Base-by-base conservation (phyloP, 2,888 invertebrate genomes). In the Apotomis turbidana region DNA sequence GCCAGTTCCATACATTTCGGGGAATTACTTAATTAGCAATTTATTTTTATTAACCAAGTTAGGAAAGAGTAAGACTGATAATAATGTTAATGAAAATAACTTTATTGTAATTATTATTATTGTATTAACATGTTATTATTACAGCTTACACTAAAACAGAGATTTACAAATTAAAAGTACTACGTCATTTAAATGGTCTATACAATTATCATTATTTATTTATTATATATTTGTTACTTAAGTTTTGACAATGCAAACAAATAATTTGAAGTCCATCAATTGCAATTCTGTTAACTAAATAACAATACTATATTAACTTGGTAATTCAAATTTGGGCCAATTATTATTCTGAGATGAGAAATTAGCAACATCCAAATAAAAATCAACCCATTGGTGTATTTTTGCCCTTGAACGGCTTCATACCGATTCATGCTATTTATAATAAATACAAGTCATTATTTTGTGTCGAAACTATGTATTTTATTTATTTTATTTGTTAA, bases 11-110 rank as follows among this genome's bases (percentile, higher is more conserved):
- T 27, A 27, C 27, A 27, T 27, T 27, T 27, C 27, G 27, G 27
- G 27, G 27, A 27, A 27, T 27, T 15, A 15, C 15, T 15, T 15
- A 15, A 15, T 15, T 27, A 27, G 27, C 27, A 2, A 2, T 27
- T 27, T 27, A 27, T 27, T 27, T 27, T 27, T 27, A 27, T 27
- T 27, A 27, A 0, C 27, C 27, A 27, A 27, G 27, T 27, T 27
- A 44, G 13, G 3, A 59, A n/a, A 59, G n/a, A 46, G 54, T 58
- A 57, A 67, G 38, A 58, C n/a, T n/a, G 41, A 46, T 46, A 57
- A 66, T 36, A n/a, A 54, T 64, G 46, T 59, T 71, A 66, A 71
- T 71, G 60, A 70, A 73, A 70, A 73, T 70, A 73, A 9, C 55
- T 54, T 58, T 70, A 60, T 70, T 59, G 9, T 41, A 41, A 64